Evolutionary conservation across 1,140 invertebrate genomes (phyloP).

Genomic region (Formica exsecta): DNA sequence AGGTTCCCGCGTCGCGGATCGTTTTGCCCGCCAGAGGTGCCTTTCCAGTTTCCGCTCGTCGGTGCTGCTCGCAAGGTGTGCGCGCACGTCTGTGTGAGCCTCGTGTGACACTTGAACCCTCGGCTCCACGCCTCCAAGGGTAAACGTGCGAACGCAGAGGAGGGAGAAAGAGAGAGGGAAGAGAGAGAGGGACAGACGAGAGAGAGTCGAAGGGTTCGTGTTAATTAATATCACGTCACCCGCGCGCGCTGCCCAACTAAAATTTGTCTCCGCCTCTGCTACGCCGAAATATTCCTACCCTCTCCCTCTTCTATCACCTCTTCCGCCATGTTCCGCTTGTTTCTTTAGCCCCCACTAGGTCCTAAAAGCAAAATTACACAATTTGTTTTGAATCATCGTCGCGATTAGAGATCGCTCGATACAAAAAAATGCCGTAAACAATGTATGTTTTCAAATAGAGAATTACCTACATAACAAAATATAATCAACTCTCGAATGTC

Average conservation of each 20-base stretch:
- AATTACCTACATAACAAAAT: background rate
- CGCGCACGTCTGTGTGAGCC: conserved; percentile 76
- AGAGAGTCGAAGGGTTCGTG: conserved; percentile 83
- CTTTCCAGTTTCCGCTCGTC: conserved; percentile 82
- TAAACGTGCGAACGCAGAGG: conserved; percentile 68
- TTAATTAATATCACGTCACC: conserved; percentile 87
- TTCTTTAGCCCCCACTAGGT: conserved; percentile 11
- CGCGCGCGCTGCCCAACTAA: conserved; percentile 82
- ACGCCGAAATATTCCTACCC: conserved; percentile 77
- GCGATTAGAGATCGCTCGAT: background rate
- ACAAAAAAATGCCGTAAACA: conserved; percentile 1
- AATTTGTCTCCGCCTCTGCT: conserved; percentile 82
- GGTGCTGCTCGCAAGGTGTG: conserved; percentile 41
- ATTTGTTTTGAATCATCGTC: conserved; percentile 4
- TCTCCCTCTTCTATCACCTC: conserved; percentile 61
- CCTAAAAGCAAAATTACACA: conserved; percentile 7
- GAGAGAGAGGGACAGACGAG: conserved; percentile 43
- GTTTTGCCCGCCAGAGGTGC: conserved; percentile 57
- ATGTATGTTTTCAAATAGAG: background rate
- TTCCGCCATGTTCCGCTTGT: conserved; percentile 29
- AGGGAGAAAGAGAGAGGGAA: conserved; percentile 68
- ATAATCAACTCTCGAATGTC: background rate
- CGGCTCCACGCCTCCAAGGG: conserved; percentile 69
- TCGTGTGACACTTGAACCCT: conserved; percentile 84
- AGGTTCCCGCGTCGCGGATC: conserved; percentile 66